Base-by-base conservation (phyloP, 2,888 invertebrate species). In the Ceratothoa steindachneri region DNA sequence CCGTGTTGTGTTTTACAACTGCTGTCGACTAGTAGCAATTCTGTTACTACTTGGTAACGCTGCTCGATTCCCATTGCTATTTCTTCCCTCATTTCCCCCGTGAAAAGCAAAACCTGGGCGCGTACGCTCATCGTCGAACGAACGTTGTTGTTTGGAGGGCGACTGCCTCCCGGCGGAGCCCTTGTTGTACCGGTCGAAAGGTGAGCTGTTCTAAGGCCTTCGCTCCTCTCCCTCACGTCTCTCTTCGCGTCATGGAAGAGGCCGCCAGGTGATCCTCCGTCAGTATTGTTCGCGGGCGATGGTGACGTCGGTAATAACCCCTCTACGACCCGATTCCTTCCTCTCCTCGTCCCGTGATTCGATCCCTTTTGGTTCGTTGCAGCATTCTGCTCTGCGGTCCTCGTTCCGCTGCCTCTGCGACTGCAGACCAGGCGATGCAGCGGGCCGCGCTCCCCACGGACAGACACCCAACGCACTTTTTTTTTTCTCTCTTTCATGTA, bases 231-330 rank as follows among this genome's bases (percentile, higher is more conserved):
- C 67, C 67, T 72, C 72, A 66, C 72, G 72, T 67, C 72, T 72
- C 67, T 72, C 72, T 72, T 72, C 72, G 53, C 72, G 72, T 67
- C 72, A 72, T 72, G 72, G 72, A 72, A 72, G 72, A 72, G 67
- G 67, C 72, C 67, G 67, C 72, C 72, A 72, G 72, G 72, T 72
- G 72, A 72, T 72, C 72, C 72, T 72, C 67, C 67, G 60, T 72
- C 72, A 67, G 72, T 72, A 66, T 72, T 67, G 72, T 67, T 72
- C 29, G 51, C 55, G 72, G 55, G 72, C 31, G 31, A 41, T 27
- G 60, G 67, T 30, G 67, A 19, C 31, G 67, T 19, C 53, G 30
- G 72, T 52, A 67, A 67, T 24, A 30, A 52, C 67, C 30, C 52
- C 52, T 30, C 30, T 30, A 60, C 55, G 53, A 30, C 9, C 66